Conservation (phyloP, 2,113 vertebrate species). For the Maccullochella peelii region DNA sequence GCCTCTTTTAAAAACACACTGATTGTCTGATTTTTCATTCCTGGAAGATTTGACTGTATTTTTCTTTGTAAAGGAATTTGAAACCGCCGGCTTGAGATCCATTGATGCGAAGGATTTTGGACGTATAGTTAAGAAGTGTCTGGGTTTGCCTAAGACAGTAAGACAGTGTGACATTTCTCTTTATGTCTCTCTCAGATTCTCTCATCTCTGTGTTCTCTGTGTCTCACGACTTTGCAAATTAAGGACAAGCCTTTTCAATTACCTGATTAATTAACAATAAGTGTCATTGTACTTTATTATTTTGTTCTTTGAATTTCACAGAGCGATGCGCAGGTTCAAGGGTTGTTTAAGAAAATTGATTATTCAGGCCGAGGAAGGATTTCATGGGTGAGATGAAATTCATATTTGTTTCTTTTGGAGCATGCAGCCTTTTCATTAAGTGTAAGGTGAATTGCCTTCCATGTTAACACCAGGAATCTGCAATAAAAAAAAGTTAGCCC, state of each 20-base stretch:
- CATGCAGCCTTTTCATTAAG: slow-evolving; percentile 35
- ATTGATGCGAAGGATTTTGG: slow-evolving; percentile 79
- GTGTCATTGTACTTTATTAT: slow-evolving; percentile 8
- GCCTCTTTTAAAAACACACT: not conserved
- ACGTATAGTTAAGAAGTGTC: slow-evolving; percentile 78
- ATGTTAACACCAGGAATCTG: slow-evolving; percentile 11
- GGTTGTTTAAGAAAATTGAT: slow-evolving; percentile 87
- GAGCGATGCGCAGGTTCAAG: slow-evolving; percentile 82
- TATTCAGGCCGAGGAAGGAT: slow-evolving; percentile 81
- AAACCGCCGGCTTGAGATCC: slow-evolving; percentile 71
- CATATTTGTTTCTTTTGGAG: slow-evolving; percentile 31
- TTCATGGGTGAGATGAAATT: slow-evolving; percentile 78
- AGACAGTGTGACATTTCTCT: slow-evolving; percentile 31
- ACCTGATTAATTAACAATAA: slow-evolving; percentile 24
- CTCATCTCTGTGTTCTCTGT: not conserved
- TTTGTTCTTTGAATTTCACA: slow-evolving; percentile 76
- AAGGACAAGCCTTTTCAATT: slow-evolving; percentile 18
- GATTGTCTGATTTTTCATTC: not conserved
- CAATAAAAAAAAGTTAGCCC: not conserved
- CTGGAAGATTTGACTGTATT: slow-evolving; percentile 6
- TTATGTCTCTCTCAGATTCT: not conserved
- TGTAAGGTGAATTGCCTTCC: slow-evolving; percentile 6
- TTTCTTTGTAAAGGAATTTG: slow-evolving; percentile 74
- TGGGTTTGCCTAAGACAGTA: slow-evolving; percentile 76
- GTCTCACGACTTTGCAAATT: slow-evolving; percentile 7